Percentiles rank a stretch among this genome's conserved stretches.
Evolutionary conservation across 2,113 vertebrate species (phyloP).

Genomic region (Psilopogon haemacephalus): DNA sequence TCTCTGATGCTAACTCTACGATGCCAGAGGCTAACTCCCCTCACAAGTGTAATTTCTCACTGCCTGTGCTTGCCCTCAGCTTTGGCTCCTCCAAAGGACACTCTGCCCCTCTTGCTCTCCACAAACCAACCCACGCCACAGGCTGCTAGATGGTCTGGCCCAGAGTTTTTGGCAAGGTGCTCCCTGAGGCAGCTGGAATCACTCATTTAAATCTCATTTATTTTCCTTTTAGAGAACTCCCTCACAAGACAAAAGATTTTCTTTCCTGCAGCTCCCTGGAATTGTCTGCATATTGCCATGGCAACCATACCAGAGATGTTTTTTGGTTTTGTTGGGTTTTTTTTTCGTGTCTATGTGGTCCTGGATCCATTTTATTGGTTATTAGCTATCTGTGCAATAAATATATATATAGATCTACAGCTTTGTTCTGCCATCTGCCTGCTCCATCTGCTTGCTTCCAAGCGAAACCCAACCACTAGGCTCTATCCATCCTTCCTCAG

Average conservation of each 20-base stretch:
- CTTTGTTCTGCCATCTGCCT: conserved; percentile 52
- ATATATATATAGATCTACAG: conserved; percentile 11
- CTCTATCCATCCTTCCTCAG: neutral
- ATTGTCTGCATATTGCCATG: conserved; percentile 43
- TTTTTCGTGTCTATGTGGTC: too few relatives aligned
- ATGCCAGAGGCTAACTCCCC: neutral
- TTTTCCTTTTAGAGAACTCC: conserved; percentile 39
- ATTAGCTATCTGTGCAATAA: conserved; percentile 51
- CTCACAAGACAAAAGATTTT: conserved; percentile 29
- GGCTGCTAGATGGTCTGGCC: neutral
- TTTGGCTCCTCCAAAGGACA: neutral
- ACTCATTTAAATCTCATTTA: conserved; percentile 42
- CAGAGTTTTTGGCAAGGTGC: conserved; percentile 31
- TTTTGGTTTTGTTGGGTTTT: too few relatives aligned
- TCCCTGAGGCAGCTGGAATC: neutral
- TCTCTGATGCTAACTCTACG: too few relatives aligned
- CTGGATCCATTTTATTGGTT: conserved; percentile 40
- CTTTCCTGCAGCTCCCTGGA: conserved; percentile 6
- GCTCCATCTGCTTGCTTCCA: conserved; percentile 41
- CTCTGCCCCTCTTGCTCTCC: neutral
- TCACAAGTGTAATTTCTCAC: neutral
- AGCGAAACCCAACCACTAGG: conserved; percentile 13
- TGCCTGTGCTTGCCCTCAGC: neutral
- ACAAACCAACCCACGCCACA: too few relatives aligned
- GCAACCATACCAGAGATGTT: conserved; percentile 21